phyloP scores from a whole-genome alignment of 2,797 vertebrate genomes.

The Smutsia temminckii region DNA sequence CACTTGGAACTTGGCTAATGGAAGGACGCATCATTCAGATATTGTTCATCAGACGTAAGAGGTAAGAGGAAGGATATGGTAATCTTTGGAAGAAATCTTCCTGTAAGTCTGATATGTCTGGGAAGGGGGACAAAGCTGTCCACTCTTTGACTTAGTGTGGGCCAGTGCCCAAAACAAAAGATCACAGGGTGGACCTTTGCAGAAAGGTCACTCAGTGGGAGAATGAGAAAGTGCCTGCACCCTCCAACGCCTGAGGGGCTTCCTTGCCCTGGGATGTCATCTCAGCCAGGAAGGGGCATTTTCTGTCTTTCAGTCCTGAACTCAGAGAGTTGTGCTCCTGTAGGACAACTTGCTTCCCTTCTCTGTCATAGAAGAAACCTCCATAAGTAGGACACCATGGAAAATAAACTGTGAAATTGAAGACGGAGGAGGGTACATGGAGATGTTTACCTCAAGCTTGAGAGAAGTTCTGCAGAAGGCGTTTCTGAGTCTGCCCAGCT shows the following conservation, averaged over 20 bases:
- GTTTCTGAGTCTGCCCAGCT: background rate
- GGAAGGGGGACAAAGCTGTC: background rate
- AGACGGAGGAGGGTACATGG: background rate
- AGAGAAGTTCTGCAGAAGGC: slow-evolving; percentile 7
- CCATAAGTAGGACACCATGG: background rate
- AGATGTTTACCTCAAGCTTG: background rate
- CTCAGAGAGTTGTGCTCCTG: background rate
- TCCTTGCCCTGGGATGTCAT: background rate
- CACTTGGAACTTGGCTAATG: background rate
- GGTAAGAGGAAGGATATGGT: background rate
- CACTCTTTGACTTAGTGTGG: background rate
- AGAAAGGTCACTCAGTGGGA: background rate
- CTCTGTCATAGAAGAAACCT: background rate
- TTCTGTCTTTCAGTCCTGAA: background rate
- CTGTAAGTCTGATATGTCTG: background rate
- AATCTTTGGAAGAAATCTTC: background rate
- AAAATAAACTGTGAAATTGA: slow-evolving; percentile 38
- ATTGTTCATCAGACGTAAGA: background rate
- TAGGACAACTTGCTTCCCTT: background rate
- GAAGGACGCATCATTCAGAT: background rate
- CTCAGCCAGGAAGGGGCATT: background rate
- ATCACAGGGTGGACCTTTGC: background rate
- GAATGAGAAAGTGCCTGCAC: background rate
- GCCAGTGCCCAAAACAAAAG: background rate
- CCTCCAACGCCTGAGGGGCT: background rate